These are phyloP conservation scores for Trissoscelio sp. DNA, from an alignment of 2,888 invertebrate species.

Conservation along the genomic window DNA sequence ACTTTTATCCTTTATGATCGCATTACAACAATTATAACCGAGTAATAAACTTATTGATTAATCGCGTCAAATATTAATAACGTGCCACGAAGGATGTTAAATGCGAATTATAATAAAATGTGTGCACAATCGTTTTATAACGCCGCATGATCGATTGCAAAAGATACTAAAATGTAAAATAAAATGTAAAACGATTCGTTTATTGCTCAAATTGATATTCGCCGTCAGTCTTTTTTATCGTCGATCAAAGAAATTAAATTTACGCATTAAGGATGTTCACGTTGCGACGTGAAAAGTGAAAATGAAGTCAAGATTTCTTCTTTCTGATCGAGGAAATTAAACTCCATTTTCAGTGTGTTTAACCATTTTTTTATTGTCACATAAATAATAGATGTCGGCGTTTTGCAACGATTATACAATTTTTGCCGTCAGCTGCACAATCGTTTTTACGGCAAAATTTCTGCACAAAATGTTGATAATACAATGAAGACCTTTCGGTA, in stretches of 20 bases:
- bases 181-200: background rate
- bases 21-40: background rate
- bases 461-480: no score
- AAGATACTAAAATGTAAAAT: no score
- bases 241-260: background rate
- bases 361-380: no score
- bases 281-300: background rate
- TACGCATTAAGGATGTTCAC: background rate
- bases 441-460: no score
- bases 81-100: background rate
- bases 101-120: no score
- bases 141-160: background rate
- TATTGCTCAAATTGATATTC: background rate
- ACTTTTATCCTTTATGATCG: background rate
- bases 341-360: no score
- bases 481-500: no score
- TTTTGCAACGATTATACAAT: no score
- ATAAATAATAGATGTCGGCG: no score
- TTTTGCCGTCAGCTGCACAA: no score
- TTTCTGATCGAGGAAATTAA: background rate
- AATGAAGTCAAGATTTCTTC: slow-evolving; percentile 2
- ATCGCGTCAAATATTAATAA: background rate
- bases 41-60: background rate
- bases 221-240: background rate
- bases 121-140: no score